A percentile compares a stretch with the other conserved stretches of the same genome.
phyloP scores from a whole-genome alignment of 2,113 vertebrate genomes.

The Larimichthys crocea region DNA sequence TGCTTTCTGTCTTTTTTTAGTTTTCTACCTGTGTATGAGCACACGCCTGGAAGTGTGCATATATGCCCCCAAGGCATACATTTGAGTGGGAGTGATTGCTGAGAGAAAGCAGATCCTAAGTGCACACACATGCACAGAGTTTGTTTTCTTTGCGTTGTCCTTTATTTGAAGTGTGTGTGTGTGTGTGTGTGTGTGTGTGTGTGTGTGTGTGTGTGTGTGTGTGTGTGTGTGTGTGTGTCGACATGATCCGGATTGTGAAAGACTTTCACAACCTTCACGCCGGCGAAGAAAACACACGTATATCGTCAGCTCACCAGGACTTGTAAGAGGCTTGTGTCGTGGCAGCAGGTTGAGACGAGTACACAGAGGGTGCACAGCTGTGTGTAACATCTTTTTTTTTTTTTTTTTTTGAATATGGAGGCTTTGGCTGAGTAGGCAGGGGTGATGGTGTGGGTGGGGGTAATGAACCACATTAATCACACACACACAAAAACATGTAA shows the following conservation, averaged over 20 bases:
- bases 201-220: not conserved
- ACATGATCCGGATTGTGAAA: not conserved
- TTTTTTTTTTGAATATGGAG: slow-evolving; percentile 22
- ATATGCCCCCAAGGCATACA: slow-evolving; percentile 36
- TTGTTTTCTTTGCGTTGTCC: not conserved
- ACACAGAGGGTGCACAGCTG: slow-evolving; percentile 50
- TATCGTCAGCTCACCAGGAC: not conserved
- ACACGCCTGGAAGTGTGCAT: slow-evolving; percentile 13
- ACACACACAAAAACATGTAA: slow-evolving; percentile 19
- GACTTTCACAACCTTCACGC: no score
- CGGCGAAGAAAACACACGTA: no score
- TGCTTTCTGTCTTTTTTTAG: not conserved
- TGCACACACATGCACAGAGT: slow-evolving; percentile 5
- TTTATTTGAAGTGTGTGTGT: not conserved
- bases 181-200: not conserved
- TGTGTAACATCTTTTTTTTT: slow-evolving; percentile 34
- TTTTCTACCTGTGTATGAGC: slow-evolving; percentile 6
- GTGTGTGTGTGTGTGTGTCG: not conserved
- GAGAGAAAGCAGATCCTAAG: slow-evolving; percentile 49
- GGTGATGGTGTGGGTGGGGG: no score
- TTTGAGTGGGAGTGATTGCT: slow-evolving; percentile 40
- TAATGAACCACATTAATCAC: slow-evolving; percentile 41
- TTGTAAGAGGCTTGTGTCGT: slow-evolving; percentile 10
- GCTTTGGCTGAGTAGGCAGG: slow-evolving; percentile 8
- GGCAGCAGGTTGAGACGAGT: slow-evolving; percentile 64